Evolutionary conservation across 1,140 invertebrate genomes (phyloP), one percentile per base, ranked within the genome.

Genomic region (Ylistrum balloti): DNA sequence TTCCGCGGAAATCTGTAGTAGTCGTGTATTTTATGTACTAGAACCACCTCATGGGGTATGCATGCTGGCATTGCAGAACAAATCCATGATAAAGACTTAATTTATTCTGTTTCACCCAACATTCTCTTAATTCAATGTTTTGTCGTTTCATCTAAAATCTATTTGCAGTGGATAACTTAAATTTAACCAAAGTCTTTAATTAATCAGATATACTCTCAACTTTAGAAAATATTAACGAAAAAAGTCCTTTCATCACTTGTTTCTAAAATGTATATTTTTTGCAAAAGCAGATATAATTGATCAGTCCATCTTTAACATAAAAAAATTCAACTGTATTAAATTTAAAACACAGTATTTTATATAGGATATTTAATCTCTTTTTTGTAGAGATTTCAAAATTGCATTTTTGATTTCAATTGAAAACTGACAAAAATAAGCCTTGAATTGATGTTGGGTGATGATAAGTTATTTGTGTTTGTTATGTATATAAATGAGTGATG

Each of bases 41-140:
- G 56, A 74, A n/a, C 15, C 9, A 74, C 56, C 3, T 74, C n/a
- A n/a, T n/a, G 56, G 56, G 56, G 13, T 7, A n/a, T 74, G 56
- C 56, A 28, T 74, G 56, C 56, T 74, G 56, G 56, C 56, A 74
- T 74, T 74, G 56, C 56, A 74, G 35, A 38, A 38, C 35, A 38
- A 38, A 28, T 28, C 56, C 56, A 74, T 74, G 56, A 28, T 74
- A 22, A 28, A 74, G 56, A 48, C 45, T 17, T 48, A 17, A 48
- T 48, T 48, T 48, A 48, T 74, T 74, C 1, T 74, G 9, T n/a
- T 3, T 28, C 56, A 74, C 56, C 56, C 56, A 74, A 74, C 56
- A 74, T 74, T 74, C 56, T 28, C 56, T 74, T 45, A 45, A 45
- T 45, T 45, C 20, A 17, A 13, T 45, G 20, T 45, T 45, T 13